Evolutionary conservation across 2,888 invertebrate genomes (phyloP), one percentile per base, ranked within the genome.

Genomic region (Aphidoletes aphidimyza): DNA sequence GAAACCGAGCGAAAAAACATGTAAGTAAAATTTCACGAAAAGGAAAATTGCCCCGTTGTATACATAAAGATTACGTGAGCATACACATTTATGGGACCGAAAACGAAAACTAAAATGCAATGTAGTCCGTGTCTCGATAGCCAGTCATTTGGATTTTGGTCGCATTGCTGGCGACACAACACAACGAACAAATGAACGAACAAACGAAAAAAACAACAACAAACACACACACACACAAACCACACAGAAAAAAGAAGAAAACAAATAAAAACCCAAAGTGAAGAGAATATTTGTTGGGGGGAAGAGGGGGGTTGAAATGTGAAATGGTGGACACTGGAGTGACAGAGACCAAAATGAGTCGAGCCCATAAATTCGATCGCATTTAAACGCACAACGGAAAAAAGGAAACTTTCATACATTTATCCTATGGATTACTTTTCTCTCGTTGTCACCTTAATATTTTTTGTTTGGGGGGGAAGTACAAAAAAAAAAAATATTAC

Each of bases 71-170:
- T 69, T 30, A 69, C 69, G 69, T 69, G 34, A 30, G 17, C 34
- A 69, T 69, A 69, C 11, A 69, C 34, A 69, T 30, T 69, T 69
- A 69, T 69, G 69, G 69, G 69, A 26, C 19, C 54, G n/a, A 14
- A 69, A 69, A 11, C 1, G 0, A 26, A 54, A 54, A 54, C 54
- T 69, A 34, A 69, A 69, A 69, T 69, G 34, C 69, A 69, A 69
- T n/a, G 69, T 69, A 69, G 69, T 69, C 69, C 69, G 69, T 69
- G 69, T 69, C 69, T 69, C 69, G 69, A 69, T 69, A 30, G 34
- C 69, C 34, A 30, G 69, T 69, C 17, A 69, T 69, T 69, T 30
- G 69, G 69, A 69, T 69, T 69, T 69, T 69, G 30, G 81, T 81
- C 37, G 81, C 36, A 81, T n/a, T n/a, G 54, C 54, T 54, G n/a